Evolutionary conservation across 2,797 vertebrate species (phyloP), one percentile per base, ranked within the genome.

Genomic region (Syncerus caffer): DNA sequence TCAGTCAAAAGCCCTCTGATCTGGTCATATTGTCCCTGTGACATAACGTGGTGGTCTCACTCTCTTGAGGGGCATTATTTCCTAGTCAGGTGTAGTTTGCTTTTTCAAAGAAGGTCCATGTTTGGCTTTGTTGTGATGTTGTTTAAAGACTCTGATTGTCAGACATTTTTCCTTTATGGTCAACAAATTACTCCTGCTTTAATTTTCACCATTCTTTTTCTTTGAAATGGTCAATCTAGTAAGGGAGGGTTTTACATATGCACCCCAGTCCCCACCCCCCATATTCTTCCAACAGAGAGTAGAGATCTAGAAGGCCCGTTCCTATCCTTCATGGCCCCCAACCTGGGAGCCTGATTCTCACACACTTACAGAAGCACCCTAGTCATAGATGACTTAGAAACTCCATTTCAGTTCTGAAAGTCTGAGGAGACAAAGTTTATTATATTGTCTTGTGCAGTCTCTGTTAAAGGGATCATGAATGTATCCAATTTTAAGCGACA

Each of bases 1-100:
- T 34, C 55, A 51, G 21, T 29, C 58, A 47, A 34, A 74, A 95
- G 55, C 58, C 84, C 15, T 88, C 67, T 38, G 16, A 23, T 50
- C 38, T 17, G 53, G 67, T 23, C n/a, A 12, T 34, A 19, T 11
- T 31, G n/a, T 71, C 31, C 38, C 55, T 23, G 31, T 45, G 60
- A 29, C 42, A 13, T 2, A 2, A 2, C 2, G 6, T 6, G 7
- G 34, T 5, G 5, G 3, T 7, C 74, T 14, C 9, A 3, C 11
- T 6, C 10, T 86, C 79, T 47, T 25, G 31, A 51, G 29, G 29
- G 45, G 1, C 16, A 1, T 50, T 53, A 42, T 86, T 60, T 42
- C 93, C 27, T 1, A 31, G 38, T 12, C 47, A 3, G n/a, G 12
- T 7, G 38, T 55, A 27, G 23, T 42, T 47, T 45, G 6, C 62